Base-by-base conservation (phyloP, 2,797 vertebrate species). In the Lagodon rhomboides region DNA sequence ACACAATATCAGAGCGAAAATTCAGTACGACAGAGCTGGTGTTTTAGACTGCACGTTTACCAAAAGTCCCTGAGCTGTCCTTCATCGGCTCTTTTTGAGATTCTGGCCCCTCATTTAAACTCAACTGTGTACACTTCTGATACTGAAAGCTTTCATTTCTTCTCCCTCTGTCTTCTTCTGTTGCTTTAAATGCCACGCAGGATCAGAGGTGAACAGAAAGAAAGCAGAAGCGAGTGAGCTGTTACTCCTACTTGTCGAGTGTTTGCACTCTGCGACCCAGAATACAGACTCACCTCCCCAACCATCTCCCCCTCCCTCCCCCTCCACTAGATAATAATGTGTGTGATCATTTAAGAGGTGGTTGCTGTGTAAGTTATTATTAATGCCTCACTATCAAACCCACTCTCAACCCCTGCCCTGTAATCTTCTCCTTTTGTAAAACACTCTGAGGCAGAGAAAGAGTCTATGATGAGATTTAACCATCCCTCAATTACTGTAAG, bases 1-100 rank as follows among this genome's bases (percentile, higher is more conserved):
- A 76, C 54, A 56, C n/a, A 58, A 68, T 73, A 85, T 84, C 68
- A 73, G 15, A 77, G 72, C 18, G 8, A 25, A 38, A 70, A 50
- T 63, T 54, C 30, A 59, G 23, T 25, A 17, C 0, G 16, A 67
- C 49, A 53, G 55, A 65, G 62, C 66, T 73, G 61, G 54, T 50
- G 41, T 76, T 61, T 86, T 59, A 27, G 46, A 63, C 53, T 12
- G 47, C 10, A 20, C 55, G 44, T 63, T 70, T 70, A 67, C 49
- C 72, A 78, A 47, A 12, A 54, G 75, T 61, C 34, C 13, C 12
- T 6, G 12, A 74, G 38, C 65, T 44, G 50, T 54, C 43, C 55
- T 54, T 74, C 59, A 47, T 78, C 64, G 58, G 43, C 65, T 55
- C 44, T 34, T 56, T 75, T 47, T 8, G 56, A 66, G 12, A 64